These are phyloP conservation scores for Bagarius yarrelli DNA, from an alignment of 2,113 vertebrate species.

Conservation along the genomic window DNA sequence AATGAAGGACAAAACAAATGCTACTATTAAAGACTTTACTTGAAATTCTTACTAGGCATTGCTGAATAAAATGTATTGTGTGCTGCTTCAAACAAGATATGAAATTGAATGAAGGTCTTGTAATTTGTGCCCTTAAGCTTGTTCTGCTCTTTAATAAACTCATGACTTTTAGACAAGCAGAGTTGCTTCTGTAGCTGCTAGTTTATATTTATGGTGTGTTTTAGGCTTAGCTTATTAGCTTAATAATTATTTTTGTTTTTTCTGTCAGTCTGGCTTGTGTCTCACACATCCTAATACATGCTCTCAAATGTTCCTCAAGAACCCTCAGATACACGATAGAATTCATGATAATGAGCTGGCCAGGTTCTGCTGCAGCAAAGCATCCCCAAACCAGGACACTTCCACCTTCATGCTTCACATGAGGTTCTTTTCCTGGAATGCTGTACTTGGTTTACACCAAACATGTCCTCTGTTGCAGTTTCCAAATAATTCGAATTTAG, in stretches of 20 bases:
- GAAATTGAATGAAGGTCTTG: slow-evolving; percentile 49
- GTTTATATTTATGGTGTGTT: slow-evolving; percentile 40
- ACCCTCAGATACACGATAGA: no score
- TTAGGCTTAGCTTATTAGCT: not conserved
- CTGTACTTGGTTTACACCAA: no score
- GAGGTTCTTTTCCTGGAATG: no score
- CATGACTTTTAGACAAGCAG: slow-evolving; percentile 73
- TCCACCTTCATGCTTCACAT: no score
- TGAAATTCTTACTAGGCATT: slow-evolving; percentile 63
- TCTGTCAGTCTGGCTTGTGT: not conserved
- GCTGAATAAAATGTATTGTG: slow-evolving; percentile 61
- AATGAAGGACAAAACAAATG: not conserved
- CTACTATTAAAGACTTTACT: no score
- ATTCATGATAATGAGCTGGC: no score
- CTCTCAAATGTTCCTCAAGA: no score
- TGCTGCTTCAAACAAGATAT: slow-evolving; percentile 54
- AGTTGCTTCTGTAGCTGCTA: slow-evolving; percentile 49
- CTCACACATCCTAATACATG: not conserved
- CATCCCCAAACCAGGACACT: no score
- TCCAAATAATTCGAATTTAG: no score
- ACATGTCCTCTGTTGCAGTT: no score
- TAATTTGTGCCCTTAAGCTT: slow-evolving; percentile 60
- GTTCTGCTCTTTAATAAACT: slow-evolving; percentile 64
- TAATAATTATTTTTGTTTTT: not conserved
- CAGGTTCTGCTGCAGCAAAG: no score